A percentile compares a stretch with the other conserved stretches of the same genome.
Conservation (phyloP, 2,888 invertebrate species). For the Limenitis camilla region DNA sequence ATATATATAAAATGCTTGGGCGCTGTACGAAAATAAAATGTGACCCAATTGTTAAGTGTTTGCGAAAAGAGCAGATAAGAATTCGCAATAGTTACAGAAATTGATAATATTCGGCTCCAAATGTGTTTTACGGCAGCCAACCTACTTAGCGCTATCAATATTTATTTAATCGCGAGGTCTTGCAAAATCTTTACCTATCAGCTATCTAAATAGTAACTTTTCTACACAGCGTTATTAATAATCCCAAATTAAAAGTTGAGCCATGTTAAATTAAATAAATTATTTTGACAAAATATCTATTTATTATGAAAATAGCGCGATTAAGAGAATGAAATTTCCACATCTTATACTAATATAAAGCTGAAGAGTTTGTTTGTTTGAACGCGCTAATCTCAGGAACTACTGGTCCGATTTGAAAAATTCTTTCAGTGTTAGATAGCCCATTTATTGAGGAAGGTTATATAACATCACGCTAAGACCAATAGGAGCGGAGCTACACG, state of each 20-base stretch:
- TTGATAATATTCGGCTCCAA: constrained; percentile 67
- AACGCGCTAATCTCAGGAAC: too few species aligned
- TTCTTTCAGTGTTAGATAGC: too few species aligned
- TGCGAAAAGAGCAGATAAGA: constrained; percentile 57
- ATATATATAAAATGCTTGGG: constrained; percentile 33
- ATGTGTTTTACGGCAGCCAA: constrained; percentile 60
- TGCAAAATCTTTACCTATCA: constrained; percentile 49
- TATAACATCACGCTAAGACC: too few species aligned
- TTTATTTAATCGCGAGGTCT: constrained; percentile 55
- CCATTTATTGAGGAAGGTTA: too few species aligned
- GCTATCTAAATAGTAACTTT: constrained; percentile 19
- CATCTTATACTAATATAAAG: too few species aligned
- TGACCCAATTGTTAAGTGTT: constrained; percentile 56
- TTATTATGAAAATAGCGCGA: too few species aligned
- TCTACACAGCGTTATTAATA: neutral
- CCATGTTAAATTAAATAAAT: neutral
- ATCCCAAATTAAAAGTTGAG: constrained; percentile 2
- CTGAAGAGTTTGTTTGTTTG: too few species aligned
- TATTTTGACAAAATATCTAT: too few species aligned
- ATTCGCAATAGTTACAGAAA: constrained; percentile 61
- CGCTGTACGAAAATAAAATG: constrained; percentile 47
- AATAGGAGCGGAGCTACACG: too few species aligned
- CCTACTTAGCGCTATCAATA: constrained; percentile 66
- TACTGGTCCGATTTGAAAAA: too few species aligned
- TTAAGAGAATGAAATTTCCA: too few species aligned